These are phyloP conservation scores for Agrotis ipsilon DNA, from an alignment of 2,888 invertebrate species.

Conservation along the genomic window DNA sequence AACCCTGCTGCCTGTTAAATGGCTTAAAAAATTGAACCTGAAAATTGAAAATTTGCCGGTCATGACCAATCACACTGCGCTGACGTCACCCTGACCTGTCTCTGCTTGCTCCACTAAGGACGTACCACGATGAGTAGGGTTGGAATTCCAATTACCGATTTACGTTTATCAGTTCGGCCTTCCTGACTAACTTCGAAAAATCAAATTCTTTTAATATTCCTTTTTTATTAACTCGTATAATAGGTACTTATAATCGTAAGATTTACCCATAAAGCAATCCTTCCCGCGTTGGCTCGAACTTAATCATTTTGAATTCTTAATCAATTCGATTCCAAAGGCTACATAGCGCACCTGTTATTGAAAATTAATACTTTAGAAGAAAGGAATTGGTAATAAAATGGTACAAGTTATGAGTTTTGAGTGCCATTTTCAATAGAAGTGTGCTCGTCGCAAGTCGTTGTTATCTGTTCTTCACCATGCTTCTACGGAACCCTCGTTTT, in stretches of 20 bases:
- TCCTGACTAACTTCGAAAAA: too few relatives aligned
- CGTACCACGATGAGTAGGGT: too few relatives aligned
- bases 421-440: neutral
- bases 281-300: slow-evolving; percentile 29
- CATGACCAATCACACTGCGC: too few relatives aligned
- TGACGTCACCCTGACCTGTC: too few relatives aligned
- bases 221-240: slow-evolving; percentile 35
- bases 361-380: slow-evolving; percentile 76
- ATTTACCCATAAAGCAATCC: slow-evolving; percentile 56
- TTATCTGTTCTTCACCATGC: neutral
- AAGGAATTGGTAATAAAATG: slow-evolving; percentile 68
- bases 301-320: slow-evolving; percentile 69
- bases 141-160: too few relatives aligned
- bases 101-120: too few relatives aligned
- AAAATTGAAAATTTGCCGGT: too few relatives aligned
- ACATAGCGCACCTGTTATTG: slow-evolving; percentile 75
- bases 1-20: too few relatives aligned
- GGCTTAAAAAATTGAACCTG: too few relatives aligned
- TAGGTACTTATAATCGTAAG: neutral
- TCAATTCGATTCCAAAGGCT: slow-evolving; percentile 70
- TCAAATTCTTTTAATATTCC: neutral
- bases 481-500: neutral
- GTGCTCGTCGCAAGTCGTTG: neutral
- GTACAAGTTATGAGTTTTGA: slow-evolving; percentile 8
- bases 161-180: too few relatives aligned